Evolutionary conservation across 2,113 vertebrate genomes (phyloP), one percentile per base, ranked within the genome.

Genomic region (Rhinogobius similis): DNA sequence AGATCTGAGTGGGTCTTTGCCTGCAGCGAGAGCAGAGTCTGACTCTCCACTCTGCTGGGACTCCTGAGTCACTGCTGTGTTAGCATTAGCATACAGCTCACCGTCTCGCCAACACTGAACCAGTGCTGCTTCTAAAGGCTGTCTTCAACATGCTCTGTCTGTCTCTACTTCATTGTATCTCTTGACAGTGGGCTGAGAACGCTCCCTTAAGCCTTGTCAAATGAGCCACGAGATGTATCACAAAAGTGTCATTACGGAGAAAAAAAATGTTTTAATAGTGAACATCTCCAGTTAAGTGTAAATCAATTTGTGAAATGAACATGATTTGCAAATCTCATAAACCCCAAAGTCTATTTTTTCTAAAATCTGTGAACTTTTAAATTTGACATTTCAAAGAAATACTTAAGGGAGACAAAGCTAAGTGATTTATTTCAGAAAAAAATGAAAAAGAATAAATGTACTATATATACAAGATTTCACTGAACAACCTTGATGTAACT

Each of bases 51-150:
- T 86, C 77, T 81, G 81, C 77, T 77, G 77, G 84, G 74, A 75
- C 78, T 87, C 79, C 79, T 82, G 81, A 84, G 73, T 84, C 86
- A 82, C 77, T 62, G 67, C 79, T 81, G 69, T 53, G 16, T 78
- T 63, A 70, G 74, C 68, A 53, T 50, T 50, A 50, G 46, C 52
- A 26, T 58, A 58, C 71, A 50, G 77, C 26, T 68, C 66, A 23
- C 29, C 76, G 72, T 82, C 79, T 68, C 71, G 72, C 68, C 56
- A 9, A 50, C 20, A 56, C 52, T 63, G 68, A 83, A 41, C 56
- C 67, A 55, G 56, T 64, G 66, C 79, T 69, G 73, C 82, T 85
- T 86, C 79, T 85, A 29, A 86, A 89, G 70, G 64, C 65, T 74
- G 75, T 73, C 86, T 87, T 81, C 81, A 86, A 82, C 82, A 80